Evolutionary conservation across 2,797 vertebrate genomes (phyloP), one percentile per base, ranked within the genome.

Genomic region (Arnoldichthys spilopterus): DNA sequence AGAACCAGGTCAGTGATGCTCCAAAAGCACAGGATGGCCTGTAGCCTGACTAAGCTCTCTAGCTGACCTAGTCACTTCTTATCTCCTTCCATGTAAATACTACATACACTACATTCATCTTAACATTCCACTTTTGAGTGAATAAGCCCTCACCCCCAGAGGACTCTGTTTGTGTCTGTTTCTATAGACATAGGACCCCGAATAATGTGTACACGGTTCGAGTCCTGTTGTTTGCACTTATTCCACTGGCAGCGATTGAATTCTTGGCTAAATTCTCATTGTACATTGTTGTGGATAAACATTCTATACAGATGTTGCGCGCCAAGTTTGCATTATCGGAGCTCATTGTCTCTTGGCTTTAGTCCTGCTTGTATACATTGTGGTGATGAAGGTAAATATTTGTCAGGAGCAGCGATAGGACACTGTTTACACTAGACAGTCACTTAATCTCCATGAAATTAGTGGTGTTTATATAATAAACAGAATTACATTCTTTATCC

Each of bases 281-380:
- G 76, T 43, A 83, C 64, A 62, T 72, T 74, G 49, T 64, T 66
- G 67, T 67, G 80, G 37, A 76, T 81, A 68, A 62, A 68, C 20
- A 56, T 61, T 18, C 13, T n/a, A n/a, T 34, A 32, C 66, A 58
- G 68, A 69, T 6, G 9, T 47, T 0, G 20, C 6, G 26, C 58
- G 83, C 84, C 82, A 85, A 84, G 76, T 83, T 82, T 83, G 82
- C 78, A 81, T 80, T 86, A 77, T 63, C 67, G 66, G 53, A 63
- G 56, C 67, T 59, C 51, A 76, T 76, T 80, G 76, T 79, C 75
- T 40, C 40, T 72, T 70, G 74, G 64, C 73, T 80, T 83, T 75
- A 56, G 58, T 70, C 83, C 83, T 75, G 77, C 77, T 78, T 76
- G 74, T 81, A 78, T 73, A 76, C 81, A 84, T 20, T 62, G 32